Base-by-base conservation (phyloP, 2,888 invertebrate genomes). In the Aspidiotus rigidus region DNA sequence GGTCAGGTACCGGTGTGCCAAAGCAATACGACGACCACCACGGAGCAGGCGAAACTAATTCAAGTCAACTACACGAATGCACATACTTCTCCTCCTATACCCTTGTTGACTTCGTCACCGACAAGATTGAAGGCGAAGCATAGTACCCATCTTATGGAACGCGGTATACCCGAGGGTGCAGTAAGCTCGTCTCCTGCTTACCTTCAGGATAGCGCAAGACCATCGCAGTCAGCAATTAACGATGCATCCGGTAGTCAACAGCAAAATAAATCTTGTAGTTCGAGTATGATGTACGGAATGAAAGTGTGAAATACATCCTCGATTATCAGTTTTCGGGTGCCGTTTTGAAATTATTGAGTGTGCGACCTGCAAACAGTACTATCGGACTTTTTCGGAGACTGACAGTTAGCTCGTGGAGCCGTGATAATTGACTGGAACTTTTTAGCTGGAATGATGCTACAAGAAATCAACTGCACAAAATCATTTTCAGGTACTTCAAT, bases 141-240 rank as follows among this genome's bases (percentile, higher is more conserved):
- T 3, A 28, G 28, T 28, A 55, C 56, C 39, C 62, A 62, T 42
- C 15, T 62, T 1, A 56, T 44, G 15, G 69, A 69, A 39, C 40
- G 69, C 15, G 69, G 69, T 17, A 69, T 69, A 13, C 69, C 69
- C 42, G 69, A 69, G 56, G 69, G 69, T 7, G 69, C 69, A 2
- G 67, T 67, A 7, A 69, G 69, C 40, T 63, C 62, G 10, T 63
- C 69, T 1, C 57, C 69, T n/a, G 63, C 56, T 7, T 62, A 56
- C 13, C 41, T 44, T 8, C 62, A 62, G 28, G 69, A 69, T 49
- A 57, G 55, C 57, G 49, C 56, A 11, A 62, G 56, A 56, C 69
- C 61, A 15, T 13, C 62, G 39, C 55, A 54, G 39, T 13, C 10
- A 28, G 49, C 69, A 11, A 17, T 42, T 9, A 17, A 13, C 17